Evolutionary conservation across 2,113 vertebrate genomes (phyloP).

Genomic region (Mormyrus lacerda): DNA sequence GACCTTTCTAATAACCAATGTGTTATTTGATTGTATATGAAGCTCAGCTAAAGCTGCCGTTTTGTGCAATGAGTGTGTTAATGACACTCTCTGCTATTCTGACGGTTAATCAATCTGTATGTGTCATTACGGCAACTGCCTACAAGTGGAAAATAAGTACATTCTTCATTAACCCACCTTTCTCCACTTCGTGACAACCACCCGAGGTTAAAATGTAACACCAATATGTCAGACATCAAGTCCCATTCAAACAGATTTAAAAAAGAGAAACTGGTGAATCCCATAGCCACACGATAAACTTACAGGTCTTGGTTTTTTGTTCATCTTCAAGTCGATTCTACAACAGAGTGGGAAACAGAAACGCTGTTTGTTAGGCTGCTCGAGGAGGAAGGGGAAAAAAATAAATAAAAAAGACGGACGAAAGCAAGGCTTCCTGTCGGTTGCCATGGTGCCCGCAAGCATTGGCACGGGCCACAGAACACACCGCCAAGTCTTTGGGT

Average conservation of each 20-base stretch:
- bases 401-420: not conserved
- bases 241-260: not conserved
- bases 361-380: not conserved
- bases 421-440: not conserved
- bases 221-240: not conserved
- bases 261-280: not conserved
- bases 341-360: slow-evolving; percentile 29
- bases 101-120: not conserved
- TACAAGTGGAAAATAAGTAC: no score
- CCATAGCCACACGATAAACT: slow-evolving; percentile 42
- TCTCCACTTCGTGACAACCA: not conserved
- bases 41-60: not conserved
- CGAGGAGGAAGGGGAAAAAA: not conserved
- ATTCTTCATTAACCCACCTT: not conserved
- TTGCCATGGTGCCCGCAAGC: slow-evolving; percentile 18
- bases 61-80: not conserved
- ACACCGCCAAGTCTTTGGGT: slow-evolving; percentile 5
- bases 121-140: no score
- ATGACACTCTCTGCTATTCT: not conserved
- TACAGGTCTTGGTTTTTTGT: slow-evolving; percentile 98
- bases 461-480: slow-evolving; percentile 32
- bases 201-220: not conserved
- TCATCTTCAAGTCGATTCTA: slow-evolving; percentile 98
- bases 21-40: not conserved
- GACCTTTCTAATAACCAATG: no score